Conservation (phyloP, 2,888 invertebrate genomes). For the Dioctria linearis region DNA sequence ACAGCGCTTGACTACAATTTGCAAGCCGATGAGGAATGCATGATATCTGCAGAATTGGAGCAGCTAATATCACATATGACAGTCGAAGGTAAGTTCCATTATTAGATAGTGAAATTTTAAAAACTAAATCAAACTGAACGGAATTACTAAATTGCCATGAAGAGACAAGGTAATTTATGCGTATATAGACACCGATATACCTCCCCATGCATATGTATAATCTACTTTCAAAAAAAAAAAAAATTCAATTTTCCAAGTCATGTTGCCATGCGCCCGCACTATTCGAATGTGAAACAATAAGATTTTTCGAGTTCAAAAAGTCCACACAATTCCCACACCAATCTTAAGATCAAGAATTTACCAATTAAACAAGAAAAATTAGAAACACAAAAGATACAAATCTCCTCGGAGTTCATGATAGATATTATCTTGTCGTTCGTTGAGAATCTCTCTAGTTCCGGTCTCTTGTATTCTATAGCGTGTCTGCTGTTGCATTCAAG, state of each 20-base stretch:
- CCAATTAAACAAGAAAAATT: conserved; percentile 47
- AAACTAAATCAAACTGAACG: background rate
- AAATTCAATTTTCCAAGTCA: conserved; percentile 24
- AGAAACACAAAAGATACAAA: conserved; percentile 37
- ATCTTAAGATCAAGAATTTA: conserved; percentile 30
- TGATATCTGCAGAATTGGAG: conserved; percentile 88
- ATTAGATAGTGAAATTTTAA: background rate
- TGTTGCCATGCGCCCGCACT: background rate
- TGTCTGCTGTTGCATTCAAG: conserved; percentile 18
- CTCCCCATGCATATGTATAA: background rate
- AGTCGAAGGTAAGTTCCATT: conserved; percentile 74
- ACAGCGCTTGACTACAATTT: conserved; percentile 92
- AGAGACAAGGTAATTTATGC: too few species aligned
- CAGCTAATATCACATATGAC: conserved; percentile 90
- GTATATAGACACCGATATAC: too few species aligned
- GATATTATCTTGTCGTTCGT: conserved; percentile 14
- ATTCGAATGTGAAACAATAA: conserved; percentile 11
- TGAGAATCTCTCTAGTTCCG: conserved; percentile 28
- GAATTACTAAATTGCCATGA: too few species aligned
- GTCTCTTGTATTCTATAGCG: conserved; percentile 33
- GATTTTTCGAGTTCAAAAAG: background rate
- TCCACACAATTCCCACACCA: conserved; percentile 18
- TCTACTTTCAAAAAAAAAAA: background rate
- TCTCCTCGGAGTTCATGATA: background rate
- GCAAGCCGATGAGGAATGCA: conserved; percentile 87